Evolutionary conservation across 2,797 vertebrate species (phyloP).

Genomic region (Gymnothorax javanicus): DNA sequence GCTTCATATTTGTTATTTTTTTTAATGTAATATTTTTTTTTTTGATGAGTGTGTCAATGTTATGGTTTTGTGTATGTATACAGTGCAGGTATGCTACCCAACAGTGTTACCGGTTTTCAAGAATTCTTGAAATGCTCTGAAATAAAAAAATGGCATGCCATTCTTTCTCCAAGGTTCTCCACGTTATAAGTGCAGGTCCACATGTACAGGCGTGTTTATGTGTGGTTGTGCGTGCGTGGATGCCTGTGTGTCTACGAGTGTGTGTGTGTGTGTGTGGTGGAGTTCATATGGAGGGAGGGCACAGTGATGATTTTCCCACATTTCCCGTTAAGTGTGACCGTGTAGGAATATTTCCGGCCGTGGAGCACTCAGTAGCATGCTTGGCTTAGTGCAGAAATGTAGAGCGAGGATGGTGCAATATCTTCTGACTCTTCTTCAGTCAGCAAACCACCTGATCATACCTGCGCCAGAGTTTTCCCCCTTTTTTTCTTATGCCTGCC

Average conservation of each 20-base stretch:
- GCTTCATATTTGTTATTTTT: background rate
- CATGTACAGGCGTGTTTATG: too few relatives aligned
- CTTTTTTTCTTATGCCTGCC: slow-evolving; percentile 6
- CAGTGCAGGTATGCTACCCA: background rate
- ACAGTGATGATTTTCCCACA: slow-evolving; percentile 30
- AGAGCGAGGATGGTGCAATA: slow-evolving; percentile 20
- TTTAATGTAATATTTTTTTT: background rate
- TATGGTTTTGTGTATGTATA: background rate
- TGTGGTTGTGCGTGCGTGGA: background rate
- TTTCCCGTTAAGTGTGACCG: slow-evolving; percentile 67
- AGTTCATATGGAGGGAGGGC: too few relatives aligned
- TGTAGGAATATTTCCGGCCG: slow-evolving; percentile 58
- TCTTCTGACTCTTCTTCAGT: background rate
- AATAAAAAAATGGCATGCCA: slow-evolving; percentile 10
- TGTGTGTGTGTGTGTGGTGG: background rate
- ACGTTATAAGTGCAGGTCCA: background rate
- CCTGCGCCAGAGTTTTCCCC: slow-evolving; percentile 26
- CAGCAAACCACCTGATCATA: slow-evolving; percentile 3
- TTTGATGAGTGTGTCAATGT: background rate
- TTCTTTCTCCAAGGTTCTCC: slow-evolving; percentile 4
- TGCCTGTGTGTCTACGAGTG: background rate
- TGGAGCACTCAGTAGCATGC: slow-evolving; percentile 65
- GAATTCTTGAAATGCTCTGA: slow-evolving; percentile 7
- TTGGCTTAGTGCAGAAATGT: slow-evolving; percentile 49
- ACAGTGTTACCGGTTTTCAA: background rate